Evolutionary conservation across 1,140 invertebrate genomes (phyloP), one percentile per base, ranked within the genome.

Genomic region (Vollenhovia emeryi): DNA sequence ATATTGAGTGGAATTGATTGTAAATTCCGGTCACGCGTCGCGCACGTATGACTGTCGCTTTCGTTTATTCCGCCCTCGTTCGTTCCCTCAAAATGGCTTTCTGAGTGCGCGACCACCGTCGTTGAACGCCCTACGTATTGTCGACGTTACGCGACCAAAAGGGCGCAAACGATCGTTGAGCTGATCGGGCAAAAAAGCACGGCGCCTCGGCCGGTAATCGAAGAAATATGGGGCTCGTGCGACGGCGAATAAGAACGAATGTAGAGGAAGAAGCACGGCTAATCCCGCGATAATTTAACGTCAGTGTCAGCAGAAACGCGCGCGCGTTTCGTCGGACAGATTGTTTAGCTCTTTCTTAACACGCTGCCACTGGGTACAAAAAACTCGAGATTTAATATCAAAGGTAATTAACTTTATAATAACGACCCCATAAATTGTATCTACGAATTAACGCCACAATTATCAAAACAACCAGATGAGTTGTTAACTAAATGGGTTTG

Each of bases 211-310:
- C 27, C 27, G 21, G 50, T 30, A 48, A 76, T 86, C 80, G 60
- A 84, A 74, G 69, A 75, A 50, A 84, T 66, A 55, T 45, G 33
- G 21, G 69, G 18, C 45, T 55, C n/a, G n/a, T 55, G 30, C 84
- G 27, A 60, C 24, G 45, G 76, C n/a, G 78, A 64, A 82, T 52
- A 83, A 68, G 48, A 45, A 71, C 36, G 36, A 57, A 71, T 33
- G 50, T 57, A 57, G 27, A 43, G 36, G 8, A 52, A 57, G 13
- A 59, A 59, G n/a, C n/a, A 45, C 40, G 24, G 27, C 18, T 82
- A 82, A 82, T 59, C 36, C 27, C 50, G 78, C 13, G 66, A 82
- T 82, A 82, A 82, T 82, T 71, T 73, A 82, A 82, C 27, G 64
- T 71, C 50, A 71, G 24, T 55, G 45, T 69, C 78, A 82, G 78